phyloP scores from a whole-genome alignment of 2,888 invertebrate genomes.

The Gari tellinella region DNA sequence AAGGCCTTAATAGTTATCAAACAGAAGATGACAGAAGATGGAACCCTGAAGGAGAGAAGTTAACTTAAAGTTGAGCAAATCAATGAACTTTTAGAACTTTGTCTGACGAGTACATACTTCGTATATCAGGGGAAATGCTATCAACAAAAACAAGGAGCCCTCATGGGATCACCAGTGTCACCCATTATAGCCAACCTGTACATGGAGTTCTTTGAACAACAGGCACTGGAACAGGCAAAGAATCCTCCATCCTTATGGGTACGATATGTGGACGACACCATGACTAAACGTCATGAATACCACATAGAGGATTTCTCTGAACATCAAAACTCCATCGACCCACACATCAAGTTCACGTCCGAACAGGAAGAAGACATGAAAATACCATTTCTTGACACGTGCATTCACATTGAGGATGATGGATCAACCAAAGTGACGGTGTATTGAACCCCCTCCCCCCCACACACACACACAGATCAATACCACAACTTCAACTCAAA shows the following conservation, averaged over 20 bases:
- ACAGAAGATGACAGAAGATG: too few species aligned
- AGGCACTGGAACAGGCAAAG: background rate
- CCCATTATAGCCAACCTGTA: background rate
- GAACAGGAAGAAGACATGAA: constrained; percentile 1
- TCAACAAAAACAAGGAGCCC: constrained; percentile 2
- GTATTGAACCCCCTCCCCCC: background rate
- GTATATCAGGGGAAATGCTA: background rate
- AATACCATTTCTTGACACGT: too few species aligned
- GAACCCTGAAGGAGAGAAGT: too few species aligned
- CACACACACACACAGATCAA: background rate
- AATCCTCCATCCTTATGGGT: constrained; percentile 3
- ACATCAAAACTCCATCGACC: constrained; percentile 13
- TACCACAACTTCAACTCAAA: background rate
- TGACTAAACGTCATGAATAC: constrained; percentile 1
- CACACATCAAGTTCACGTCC: constrained; percentile 8
- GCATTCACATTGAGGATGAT: too few species aligned
- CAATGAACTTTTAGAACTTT: constrained; percentile 1
- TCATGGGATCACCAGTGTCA: constrained; percentile 6
- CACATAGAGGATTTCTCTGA: constrained; percentile 1
- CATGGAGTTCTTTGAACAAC: constrained; percentile 6
- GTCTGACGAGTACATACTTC: background rate
- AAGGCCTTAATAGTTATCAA: too few species aligned
- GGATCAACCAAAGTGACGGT: background rate
- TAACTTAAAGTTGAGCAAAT: background rate
- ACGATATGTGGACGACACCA: constrained; percentile 9